Percentiles rank a stretch among this genome's conserved stretches.
These are phyloP conservation scores for Orthosia gracilis DNA, from an alignment of 2,888 invertebrate species.

Conservation along the genomic window DNA sequence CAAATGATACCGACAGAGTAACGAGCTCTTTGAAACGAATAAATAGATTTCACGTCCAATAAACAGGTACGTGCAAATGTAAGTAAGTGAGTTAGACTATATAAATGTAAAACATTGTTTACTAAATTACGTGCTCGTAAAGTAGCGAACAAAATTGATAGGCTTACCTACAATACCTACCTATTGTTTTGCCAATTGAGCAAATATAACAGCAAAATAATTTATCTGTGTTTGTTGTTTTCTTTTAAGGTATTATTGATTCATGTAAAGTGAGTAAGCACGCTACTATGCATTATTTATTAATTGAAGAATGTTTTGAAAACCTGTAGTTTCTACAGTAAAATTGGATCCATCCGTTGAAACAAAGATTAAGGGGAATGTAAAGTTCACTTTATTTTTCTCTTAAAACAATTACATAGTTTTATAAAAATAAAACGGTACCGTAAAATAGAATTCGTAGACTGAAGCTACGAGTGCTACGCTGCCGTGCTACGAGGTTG, in stretches of 20 bases:
- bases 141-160: conserved; percentile 37
- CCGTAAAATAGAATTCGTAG: conserved; percentile 6
- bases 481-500: conserved; percentile 35
- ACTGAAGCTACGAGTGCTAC: conserved; percentile 32
- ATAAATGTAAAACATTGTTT: conserved; percentile 34
- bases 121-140: conserved; percentile 38
- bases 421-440: background rate
- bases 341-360: conserved; percentile 54
- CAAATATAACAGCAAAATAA: conserved; percentile 40
- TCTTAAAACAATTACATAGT: background rate
- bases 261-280: conserved; percentile 36
- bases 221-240: conserved; percentile 26
- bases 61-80: conserved; percentile 46
- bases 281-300: conserved; percentile 47
- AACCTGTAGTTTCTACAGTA: conserved; percentile 56
- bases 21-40: conserved; percentile 54
- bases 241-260: conserved; percentile 35
- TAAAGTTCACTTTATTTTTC: background rate
- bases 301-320: conserved; percentile 65
- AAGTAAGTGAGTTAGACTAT: conserved; percentile 25
- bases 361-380: conserved; percentile 56
- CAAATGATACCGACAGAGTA: conserved; percentile 63
- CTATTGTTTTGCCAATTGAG: conserved; percentile 37
- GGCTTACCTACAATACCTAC: conserved; percentile 30
- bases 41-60: conserved; percentile 64